Percentiles rank a stretch among this genome's conserved stretches.
Evolutionary conservation across 2,888 invertebrate species (phyloP).

Genomic region (Zelleria hepariella): DNA sequence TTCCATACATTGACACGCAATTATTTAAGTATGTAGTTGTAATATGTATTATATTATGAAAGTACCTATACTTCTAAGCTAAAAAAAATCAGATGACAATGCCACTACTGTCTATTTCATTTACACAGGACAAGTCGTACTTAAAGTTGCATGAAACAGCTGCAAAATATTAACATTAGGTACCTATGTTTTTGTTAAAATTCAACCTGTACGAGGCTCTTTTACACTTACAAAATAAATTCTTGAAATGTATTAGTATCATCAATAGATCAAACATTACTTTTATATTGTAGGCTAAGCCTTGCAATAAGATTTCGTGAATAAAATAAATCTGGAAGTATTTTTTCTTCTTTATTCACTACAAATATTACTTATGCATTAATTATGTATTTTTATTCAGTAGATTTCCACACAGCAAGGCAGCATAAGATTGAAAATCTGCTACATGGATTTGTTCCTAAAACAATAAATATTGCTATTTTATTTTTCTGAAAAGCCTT

Average conservation of each 20-base stretch:
- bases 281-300: conserved; percentile 28
- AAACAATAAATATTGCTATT: conserved; percentile 3
- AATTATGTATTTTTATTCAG: conserved; percentile 5
- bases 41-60: background rate
- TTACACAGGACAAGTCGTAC: background rate
- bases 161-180: background rate
- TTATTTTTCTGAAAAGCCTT: no score
- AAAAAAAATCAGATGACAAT: background rate
- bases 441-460: conserved; percentile 80
- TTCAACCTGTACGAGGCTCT: no score
- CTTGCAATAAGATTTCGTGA: conserved; percentile 52
- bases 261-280: conserved; percentile 26
- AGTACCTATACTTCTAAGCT: background rate
- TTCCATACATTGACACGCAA: conserved; percentile 45
- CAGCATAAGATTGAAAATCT: conserved; percentile 74
- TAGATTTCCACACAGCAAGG: conserved; percentile 35
- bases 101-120: background rate
- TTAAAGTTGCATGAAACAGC: background rate
- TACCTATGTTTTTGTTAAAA: no score
- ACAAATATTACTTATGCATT: background rate
- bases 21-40: conserved; percentile 18
- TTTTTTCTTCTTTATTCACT: background rate
- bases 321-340: conserved; percentile 35
- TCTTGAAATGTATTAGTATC: conserved; percentile 14
- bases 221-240: no score